Conservation (phyloP, 2,888 invertebrate species). For the Mythimna loreyi region DNA sequence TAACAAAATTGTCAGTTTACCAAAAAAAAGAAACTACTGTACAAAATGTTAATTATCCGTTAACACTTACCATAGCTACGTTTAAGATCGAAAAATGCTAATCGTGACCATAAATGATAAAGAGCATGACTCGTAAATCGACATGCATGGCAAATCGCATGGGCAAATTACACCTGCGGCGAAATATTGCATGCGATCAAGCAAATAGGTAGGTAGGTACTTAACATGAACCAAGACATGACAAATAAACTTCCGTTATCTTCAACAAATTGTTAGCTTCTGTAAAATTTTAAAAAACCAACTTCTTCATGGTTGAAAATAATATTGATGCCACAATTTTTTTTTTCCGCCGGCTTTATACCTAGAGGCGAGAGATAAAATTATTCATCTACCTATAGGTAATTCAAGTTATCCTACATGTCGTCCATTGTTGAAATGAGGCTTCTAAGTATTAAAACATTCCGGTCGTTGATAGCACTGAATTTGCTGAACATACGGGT, state of each 20-base stretch:
- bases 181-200: conserved; percentile 54
- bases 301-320: not conserved
- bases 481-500: conserved; percentile 18
- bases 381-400: not conserved
- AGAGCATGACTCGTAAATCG: conserved; percentile 37
- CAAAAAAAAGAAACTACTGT: not conserved
- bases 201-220: too few relatives aligned
- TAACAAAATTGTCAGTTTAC: not conserved
- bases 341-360: not conserved
- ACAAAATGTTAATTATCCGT: not conserved
- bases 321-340: not conserved
- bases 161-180: conserved; percentile 50
- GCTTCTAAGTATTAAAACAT: not conserved
- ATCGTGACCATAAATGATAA: not conserved
- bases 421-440: not conserved
- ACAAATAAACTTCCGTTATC: conserved; percentile 57
- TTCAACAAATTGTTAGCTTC: conserved; percentile 31
- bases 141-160: conserved; percentile 34
- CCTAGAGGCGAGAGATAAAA: not conserved
- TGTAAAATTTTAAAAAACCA: conserved; percentile 12
- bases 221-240: conserved; percentile 47
- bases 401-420: not conserved
- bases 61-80: too few relatives aligned
- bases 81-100: not conserved
- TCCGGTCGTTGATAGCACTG: not conserved